Conservation (phyloP, 1,140 invertebrate genomes). For the Meloidogyne exigua region DNA sequence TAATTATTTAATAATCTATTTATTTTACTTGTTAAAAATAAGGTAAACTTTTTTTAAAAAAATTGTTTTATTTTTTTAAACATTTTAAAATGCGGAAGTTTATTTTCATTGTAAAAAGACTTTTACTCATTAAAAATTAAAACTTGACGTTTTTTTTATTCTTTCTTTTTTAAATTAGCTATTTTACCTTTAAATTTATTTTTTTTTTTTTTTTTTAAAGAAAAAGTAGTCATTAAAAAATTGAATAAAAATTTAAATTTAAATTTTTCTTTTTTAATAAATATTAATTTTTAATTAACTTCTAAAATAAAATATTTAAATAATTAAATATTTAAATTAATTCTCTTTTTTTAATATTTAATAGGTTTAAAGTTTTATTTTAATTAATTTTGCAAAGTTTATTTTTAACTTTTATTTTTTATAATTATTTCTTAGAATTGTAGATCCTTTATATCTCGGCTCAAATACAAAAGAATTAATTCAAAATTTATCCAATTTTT, state of each 20-base stretch:
- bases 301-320: not conserved
- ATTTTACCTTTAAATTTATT: slow-evolving; percentile 6
- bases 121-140: not conserved
- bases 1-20: too few relatives aligned
- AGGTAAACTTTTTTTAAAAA: not conserved
- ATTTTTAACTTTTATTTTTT: too few relatives aligned
- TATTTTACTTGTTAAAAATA: too few relatives aligned
- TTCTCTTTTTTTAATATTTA: too few relatives aligned
- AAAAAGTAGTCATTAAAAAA: slow-evolving; percentile 6
- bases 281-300: slow-evolving; percentile 1
- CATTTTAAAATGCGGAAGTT: not conserved
- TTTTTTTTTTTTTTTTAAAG: not conserved
- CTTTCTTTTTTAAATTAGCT: not conserved
- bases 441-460: too few relatives aligned
- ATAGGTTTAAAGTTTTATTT: too few relatives aligned
- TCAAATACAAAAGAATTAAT: too few relatives aligned
- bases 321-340: not conserved
- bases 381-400: too few relatives aligned
- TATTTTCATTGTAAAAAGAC: not conserved
- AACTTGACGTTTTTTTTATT: not conserved
- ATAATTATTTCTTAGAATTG: too few relatives aligned
- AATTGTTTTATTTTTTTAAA: not conserved
- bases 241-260: not conserved
- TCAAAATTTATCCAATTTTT: too few relatives aligned
- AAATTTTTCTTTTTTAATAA: not conserved